Conservation (phyloP, 35 echinoderm and acorn worm genomes). For the Ophioderma brevispina region DNA sequence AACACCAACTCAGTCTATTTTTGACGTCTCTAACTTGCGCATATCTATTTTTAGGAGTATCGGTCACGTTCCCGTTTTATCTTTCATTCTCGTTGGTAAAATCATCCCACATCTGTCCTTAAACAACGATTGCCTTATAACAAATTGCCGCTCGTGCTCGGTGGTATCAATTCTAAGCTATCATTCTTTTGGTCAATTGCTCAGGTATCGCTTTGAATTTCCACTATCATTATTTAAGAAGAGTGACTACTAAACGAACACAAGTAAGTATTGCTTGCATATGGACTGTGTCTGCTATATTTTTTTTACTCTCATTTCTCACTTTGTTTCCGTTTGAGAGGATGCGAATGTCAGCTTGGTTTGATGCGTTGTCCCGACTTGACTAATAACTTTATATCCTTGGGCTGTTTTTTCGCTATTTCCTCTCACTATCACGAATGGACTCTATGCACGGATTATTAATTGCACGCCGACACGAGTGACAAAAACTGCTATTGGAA, state of each 20-base stretch:
- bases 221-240: background rate
- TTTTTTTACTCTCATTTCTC: background rate
- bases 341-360: background rate
- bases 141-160: background rate
- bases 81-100: background rate
- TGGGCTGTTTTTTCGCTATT: background rate
- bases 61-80: background rate
- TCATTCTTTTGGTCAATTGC: background rate
- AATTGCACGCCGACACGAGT: background rate
- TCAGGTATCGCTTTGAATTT: background rate
- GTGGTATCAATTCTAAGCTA: background rate
- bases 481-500: background rate
- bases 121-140: background rate
- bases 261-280: background rate
- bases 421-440: background rate
- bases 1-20: no score
- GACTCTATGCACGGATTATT: background rate
- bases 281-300: background rate
- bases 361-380: background rate
- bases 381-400: background rate
- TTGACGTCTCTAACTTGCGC: no score
- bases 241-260: background rate
- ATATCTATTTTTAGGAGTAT: background rate
- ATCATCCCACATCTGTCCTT: background rate
- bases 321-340: background rate